Evolutionary conservation across 2,888 invertebrate genomes (phyloP), one percentile per base, ranked within the genome.

Genomic region (Dynastes grantii): DNA sequence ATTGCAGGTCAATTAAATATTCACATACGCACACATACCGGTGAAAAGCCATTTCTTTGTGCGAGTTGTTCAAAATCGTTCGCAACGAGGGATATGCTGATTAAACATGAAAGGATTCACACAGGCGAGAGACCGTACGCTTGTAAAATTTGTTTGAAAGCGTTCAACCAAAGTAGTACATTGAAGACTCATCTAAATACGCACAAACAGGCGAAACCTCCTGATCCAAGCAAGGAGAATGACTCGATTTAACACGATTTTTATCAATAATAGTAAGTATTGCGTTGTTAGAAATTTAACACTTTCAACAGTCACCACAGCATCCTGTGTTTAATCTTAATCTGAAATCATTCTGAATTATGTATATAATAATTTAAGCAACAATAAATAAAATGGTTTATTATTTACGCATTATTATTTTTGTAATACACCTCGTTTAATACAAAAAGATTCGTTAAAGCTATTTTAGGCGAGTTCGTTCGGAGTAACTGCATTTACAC

Each of bases 71-170:
- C 82, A 4, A 87, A 86, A 82, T 81, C 85, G 2, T 87, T 87
- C 80, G 80, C 85, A 3, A 87, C 87, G 4, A 82, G 82, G n/a
- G 83, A 86, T 1, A 82, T 85, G 81, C 78, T 87, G 51, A 83
- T 84, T 4, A 87, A 85, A 79, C 87, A 87, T 73, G 77, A 80
- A 76, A 76, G 87, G 51, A 86, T 85, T 27, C 88, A 88, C 68
- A 87, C 87, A 0, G 88, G 88, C 1, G 87, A 88, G 76, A 81
- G 84, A 22, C 88, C 88, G 0, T 88, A 87, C 78, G 79, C 82
- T 8, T 88, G 88, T 75, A 83, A 83, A n/a, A 79, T 85, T 75
- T 88, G 88, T 80, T 82, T 83, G 2, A 84, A 84, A 79, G 83
- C 85, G 3, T 88, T 88, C 80, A 85, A 83, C 49, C 88, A 88